Evolutionary conservation across 2,797 vertebrate genomes (phyloP).

Genomic region (Clamator glandarius): DNA sequence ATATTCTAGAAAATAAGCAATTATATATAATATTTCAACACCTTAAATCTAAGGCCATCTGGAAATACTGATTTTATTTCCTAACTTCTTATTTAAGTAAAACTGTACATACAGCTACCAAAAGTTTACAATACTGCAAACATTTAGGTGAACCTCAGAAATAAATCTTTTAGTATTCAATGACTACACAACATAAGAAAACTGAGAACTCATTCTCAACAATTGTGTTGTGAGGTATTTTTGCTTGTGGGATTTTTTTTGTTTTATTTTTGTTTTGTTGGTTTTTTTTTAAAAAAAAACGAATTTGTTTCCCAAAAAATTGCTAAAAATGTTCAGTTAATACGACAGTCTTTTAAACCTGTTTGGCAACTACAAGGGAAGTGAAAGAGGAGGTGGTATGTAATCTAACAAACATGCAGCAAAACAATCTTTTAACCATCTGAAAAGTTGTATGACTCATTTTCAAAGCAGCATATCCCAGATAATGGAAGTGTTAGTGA

Average conservation of each 20-base stretch:
- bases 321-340: not conserved
- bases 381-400: not conserved
- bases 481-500: not conserved
- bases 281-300: not conserved
- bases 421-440: not conserved
- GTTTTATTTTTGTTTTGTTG: too few species aligned
- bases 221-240: not conserved
- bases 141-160: not conserved
- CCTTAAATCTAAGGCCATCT: not conserved
- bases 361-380: not conserved
- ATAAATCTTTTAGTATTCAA: not conserved
- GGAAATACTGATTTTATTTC: not conserved
- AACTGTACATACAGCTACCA: not conserved
- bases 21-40: not conserved
- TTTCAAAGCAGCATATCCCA: not conserved
- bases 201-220: not conserved
- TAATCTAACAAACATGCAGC: not conserved
- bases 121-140: not conserved
- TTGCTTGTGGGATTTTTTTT: too few species aligned
- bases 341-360: not conserved
- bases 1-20: not conserved
- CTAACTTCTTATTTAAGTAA: not conserved
- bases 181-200: not conserved
- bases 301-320: not conserved
- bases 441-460: not conserved